Base-by-base conservation (phyloP, 2,888 invertebrate genomes). In the Coelinius sp. region DNA sequence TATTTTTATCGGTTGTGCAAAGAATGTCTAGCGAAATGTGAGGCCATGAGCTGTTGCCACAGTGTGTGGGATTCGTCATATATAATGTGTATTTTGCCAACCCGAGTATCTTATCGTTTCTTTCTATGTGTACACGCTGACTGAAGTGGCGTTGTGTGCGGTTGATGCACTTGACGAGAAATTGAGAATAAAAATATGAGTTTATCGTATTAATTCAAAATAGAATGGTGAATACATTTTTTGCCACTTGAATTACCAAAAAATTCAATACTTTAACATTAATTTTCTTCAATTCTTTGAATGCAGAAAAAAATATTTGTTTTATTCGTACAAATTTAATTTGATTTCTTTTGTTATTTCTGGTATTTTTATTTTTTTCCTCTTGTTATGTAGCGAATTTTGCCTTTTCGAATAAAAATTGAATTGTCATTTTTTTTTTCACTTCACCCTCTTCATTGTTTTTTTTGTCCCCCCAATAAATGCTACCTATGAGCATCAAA, bases 1-100 rank as follows among this genome's bases (percentile, higher is more conserved):
- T 77, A 74, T 76, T 77, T 77, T 76, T 77, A 76, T 76, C 75
- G 52, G n/a, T 38, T 63, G 38, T 41, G 59, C 41, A 62, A 63
- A 44, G 59, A 56, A 38, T 67, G 67, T 71, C 72, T 72, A 72
- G 72, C 72, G 67, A 72, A 72, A 31, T 56, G 56, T 27, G 62
- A 68, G 41, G 64, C 53, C 64, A 53, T 25, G 53, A 64, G 35
- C 35, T 56, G 65, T 17, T 27, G 59, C 59, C 35, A 59, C 59
- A 59, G 59, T 59, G 31, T 59, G 59, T 35, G 59, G 59, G 59
- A 59, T 59, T 59, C 59, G 59, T 59, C 59, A 56, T 56, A 25
- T 68, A 68, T 56, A 56, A 49, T 49, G 27, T 65, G 31, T 49
- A 65, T 31, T 41, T 17, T 46, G 27, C 27, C 49, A 14, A 24